phyloP scores from a whole-genome alignment of 2,113 vertebrate genomes.

The Chloropsis cyanopogon region DNA sequence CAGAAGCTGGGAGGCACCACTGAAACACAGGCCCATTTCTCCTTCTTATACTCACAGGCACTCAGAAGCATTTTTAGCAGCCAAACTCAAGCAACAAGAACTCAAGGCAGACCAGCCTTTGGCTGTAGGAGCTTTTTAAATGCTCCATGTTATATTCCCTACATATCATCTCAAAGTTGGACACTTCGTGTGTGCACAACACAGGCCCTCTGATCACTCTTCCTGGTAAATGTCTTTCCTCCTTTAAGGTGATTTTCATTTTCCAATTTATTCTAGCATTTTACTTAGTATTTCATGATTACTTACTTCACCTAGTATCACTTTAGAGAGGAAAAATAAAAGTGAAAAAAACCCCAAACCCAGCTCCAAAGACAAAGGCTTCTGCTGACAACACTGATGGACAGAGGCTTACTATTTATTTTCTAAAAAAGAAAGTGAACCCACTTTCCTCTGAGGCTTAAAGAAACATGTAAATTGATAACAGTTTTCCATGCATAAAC shows the following conservation, averaged over 20 bases:
- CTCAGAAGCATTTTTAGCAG: background rate
- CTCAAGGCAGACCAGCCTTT: background rate
- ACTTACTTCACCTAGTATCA: background rate
- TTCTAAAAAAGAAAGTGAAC: background rate
- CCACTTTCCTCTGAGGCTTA: constrained; percentile 5
- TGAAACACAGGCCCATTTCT: background rate
- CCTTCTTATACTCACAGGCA: background rate
- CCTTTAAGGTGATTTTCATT: background rate
- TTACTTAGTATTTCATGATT: background rate
- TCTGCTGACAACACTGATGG: background rate
- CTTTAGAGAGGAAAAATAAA: background rate
- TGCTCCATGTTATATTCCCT: background rate
- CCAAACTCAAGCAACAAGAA: background rate
- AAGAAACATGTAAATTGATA: constrained; percentile 38
- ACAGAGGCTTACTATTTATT: background rate
- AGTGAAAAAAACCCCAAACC: background rate
- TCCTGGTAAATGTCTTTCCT: background rate
- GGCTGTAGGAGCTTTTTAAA: background rate
- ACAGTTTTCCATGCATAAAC: background rate
- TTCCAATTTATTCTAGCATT: background rate
- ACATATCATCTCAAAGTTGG: background rate
- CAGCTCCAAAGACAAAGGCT: background rate
- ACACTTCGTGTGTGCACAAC: background rate
- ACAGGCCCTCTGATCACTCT: background rate
- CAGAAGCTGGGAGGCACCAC: background rate